phyloP scores from a whole-genome alignment of 2,797 vertebrate species.

The Phrynocephalus vlangalii region DNA sequence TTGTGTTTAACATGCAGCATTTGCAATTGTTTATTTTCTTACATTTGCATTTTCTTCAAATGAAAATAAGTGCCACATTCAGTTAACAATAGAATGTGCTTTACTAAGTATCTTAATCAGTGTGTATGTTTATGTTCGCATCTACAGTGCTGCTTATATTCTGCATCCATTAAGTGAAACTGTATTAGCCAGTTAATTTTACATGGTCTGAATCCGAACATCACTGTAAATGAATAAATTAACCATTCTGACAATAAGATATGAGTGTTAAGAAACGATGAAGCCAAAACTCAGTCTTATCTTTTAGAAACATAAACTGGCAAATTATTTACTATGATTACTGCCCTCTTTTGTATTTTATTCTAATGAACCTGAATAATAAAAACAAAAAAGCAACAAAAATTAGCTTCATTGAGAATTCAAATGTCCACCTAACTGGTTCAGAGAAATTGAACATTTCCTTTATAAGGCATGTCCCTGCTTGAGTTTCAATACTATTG shows the following conservation, averaged over 20 bases:
- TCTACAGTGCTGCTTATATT: background rate
- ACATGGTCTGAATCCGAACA: background rate
- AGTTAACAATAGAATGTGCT: background rate
- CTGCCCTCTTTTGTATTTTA: background rate
- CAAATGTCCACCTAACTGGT: background rate
- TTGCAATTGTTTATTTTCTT: constrained; percentile 20
- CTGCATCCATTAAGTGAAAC: background rate
- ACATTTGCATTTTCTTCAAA: background rate
- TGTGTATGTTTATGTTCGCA: background rate
- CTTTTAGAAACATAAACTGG: background rate
- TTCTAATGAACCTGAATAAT: background rate
- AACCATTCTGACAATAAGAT: background rate
- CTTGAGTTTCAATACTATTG: constrained; percentile 41
- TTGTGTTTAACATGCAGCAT: background rate
- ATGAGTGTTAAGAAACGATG: background rate
- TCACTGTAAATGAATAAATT: background rate
- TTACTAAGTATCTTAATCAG: background rate
- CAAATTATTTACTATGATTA: background rate
- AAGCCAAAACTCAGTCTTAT: background rate
- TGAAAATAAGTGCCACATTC: constrained; percentile 3
- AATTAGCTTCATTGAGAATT: background rate
- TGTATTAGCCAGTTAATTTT: background rate
- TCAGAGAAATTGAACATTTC: background rate
- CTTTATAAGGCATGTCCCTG: background rate
- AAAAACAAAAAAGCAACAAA: background rate